A percentile compares a stretch with the other conserved stretches of the same genome.
phyloP scores from a whole-genome alignment of 2,113 vertebrate genomes.

The Urocynchramus pylzowi region DNA sequence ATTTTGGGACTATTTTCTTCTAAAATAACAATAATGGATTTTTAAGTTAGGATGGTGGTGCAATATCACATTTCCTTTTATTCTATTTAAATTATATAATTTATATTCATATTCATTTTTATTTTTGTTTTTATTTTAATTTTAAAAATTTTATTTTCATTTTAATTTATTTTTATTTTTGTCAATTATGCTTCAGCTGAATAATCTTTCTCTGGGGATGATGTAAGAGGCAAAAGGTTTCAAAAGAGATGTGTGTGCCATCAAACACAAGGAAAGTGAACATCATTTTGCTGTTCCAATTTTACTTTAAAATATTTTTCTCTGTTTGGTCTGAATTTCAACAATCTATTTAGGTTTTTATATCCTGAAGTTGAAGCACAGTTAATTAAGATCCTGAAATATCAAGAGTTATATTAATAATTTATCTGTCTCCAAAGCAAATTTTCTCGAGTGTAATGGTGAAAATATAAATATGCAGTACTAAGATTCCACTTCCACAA shows the following conservation, averaged over 20 bases:
- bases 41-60: neutral
- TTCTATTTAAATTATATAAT: neutral
- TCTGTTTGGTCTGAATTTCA: neutral
- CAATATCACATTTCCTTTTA: neutral
- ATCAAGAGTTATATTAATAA: neutral
- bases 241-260: neutral
- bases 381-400: neutral
- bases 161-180: neutral
- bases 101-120: too few relatives aligned
- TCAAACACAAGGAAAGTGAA: neutral
- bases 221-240: neutral
- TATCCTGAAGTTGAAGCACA: neutral
- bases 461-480: neutral
- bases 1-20: neutral
- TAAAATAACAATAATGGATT: neutral
- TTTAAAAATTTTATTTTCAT: too few relatives aligned
- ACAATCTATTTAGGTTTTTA: fast-evolving
- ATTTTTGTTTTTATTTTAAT: too few relatives aligned
- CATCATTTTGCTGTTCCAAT: neutral
- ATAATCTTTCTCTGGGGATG: neutral
- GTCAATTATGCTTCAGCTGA: neutral
- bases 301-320: neutral
- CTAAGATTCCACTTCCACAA: neutral
- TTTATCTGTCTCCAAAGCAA: neutral
- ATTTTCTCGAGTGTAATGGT: neutral